These are phyloP conservation scores for Cryptomyrus ogoouensis DNA, from an alignment of 2,113 vertebrate genomes.

Conservation along the genomic window DNA sequence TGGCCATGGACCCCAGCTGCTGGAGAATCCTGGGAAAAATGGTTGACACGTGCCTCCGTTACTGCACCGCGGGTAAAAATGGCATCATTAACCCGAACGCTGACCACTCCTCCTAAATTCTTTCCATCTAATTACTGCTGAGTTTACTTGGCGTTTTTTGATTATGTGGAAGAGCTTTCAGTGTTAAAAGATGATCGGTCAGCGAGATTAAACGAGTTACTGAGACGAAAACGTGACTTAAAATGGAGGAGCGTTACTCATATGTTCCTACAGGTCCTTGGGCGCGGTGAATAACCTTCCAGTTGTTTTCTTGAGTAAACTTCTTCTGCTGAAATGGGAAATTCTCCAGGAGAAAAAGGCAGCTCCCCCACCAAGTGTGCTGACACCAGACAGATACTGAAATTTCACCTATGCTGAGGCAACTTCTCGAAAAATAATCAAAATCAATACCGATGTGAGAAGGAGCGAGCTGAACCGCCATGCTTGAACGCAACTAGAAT, in stretches of 20 bases:
- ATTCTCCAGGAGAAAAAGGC: neutral
- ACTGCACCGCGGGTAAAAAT: slow-evolving; percentile 46
- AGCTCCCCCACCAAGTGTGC: neutral
- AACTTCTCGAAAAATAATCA: neutral
- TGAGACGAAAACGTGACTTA: neutral
- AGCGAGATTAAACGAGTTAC: neutral
- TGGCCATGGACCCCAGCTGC: slow-evolving; percentile 43
- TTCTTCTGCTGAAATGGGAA: neutral
- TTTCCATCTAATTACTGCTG: slow-evolving; percentile 59
- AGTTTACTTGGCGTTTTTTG: slow-evolving; percentile 1
- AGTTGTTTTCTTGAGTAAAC: neutral
- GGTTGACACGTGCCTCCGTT: slow-evolving; percentile 31
- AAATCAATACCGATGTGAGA: neutral
- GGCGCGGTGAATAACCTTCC: neutral
- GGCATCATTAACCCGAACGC: slow-evolving; percentile 45
- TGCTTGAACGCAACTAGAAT: neutral
- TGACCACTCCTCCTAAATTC: slow-evolving; percentile 48
- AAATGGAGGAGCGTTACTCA: neutral
- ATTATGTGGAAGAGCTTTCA: slow-evolving; percentile 42
- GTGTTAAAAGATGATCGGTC: slow-evolving; percentile 39
- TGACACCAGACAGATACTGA: neutral
- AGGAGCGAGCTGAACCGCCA: neutral
- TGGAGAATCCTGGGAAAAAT: slow-evolving; percentile 50
- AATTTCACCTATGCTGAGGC: neutral
- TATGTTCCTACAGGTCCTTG: neutral